Percentiles rank a stretch among this genome's conserved stretches.
These are phyloP conservation scores for Ceratotherium simum DNA, from an alignment of 2,113 vertebrate genomes.

Conservation along the genomic window DNA sequence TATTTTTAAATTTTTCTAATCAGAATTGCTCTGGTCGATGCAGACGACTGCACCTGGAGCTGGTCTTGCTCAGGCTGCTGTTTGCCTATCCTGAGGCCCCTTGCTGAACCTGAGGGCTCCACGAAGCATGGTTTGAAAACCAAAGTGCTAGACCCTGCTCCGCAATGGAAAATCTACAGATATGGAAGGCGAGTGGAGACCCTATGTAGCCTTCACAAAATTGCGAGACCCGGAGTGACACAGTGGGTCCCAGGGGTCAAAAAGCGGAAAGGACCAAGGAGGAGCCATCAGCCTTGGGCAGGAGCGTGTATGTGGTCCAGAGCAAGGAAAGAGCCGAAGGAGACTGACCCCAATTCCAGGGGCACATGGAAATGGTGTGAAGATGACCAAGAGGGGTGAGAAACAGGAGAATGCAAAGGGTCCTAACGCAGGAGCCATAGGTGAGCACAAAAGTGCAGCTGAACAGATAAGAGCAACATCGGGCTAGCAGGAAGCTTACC, in stretches of 20 bases:
- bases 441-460: neutral
- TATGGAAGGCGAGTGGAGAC: neutral
- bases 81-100: too few species aligned
- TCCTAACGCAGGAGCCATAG: rapidly evolving
- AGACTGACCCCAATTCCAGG: neutral
- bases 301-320: rapidly evolving
- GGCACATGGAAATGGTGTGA: rapidly evolving
- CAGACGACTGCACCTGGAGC: rapidly evolving
- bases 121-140: neutral
- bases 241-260: neutral
- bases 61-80: rapidly evolving
- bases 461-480: neutral
- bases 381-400: neutral
- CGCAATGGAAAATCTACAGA: neutral
- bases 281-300: neutral
- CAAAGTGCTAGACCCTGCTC: neutral
- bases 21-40: too few species aligned
- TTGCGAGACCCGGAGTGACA: neutral
- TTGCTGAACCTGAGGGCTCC: neutral
- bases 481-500: rapidly evolving
- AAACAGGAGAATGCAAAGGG: neutral
- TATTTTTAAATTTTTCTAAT: too few species aligned
- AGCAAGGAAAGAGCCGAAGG: rapidly evolving
- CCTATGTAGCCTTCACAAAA: neutral
- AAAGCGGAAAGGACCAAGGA: neutral